phyloP scores from a whole-genome alignment of 2,888 invertebrate genomes.

The Noctua janthina region DNA sequence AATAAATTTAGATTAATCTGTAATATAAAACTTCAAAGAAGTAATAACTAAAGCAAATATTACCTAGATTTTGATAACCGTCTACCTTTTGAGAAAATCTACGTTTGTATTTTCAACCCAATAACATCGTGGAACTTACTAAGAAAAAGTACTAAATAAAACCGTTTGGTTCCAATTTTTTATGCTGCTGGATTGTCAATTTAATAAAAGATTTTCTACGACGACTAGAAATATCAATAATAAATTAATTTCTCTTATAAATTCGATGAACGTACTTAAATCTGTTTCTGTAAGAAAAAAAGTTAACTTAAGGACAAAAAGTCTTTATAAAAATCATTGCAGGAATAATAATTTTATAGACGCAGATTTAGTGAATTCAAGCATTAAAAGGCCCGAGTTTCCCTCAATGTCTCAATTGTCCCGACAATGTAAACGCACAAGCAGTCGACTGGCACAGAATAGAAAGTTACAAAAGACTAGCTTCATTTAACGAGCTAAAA shows the following conservation, averaged over 20 bases:
- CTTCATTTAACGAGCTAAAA: neutral
- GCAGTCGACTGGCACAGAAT: neutral
- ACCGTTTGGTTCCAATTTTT: neutral
- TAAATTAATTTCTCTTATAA: neutral
- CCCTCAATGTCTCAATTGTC: conserved; percentile 46
- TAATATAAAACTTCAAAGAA: conserved; percentile 11
- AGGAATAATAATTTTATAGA: conserved; percentile 19
- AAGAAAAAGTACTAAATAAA: neutral
- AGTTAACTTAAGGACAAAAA: neutral
- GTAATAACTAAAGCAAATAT: neutral
- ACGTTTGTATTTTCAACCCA: neutral
- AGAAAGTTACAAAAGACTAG: neutral
- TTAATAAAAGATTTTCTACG: neutral
- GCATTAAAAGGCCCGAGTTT: conserved; percentile 48
- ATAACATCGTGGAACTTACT: neutral
- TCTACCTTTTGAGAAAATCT: neutral
- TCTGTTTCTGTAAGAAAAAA: neutral
- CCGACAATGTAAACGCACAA: conserved; percentile 36
- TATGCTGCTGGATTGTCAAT: neutral
- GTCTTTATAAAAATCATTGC: conserved; percentile 12
- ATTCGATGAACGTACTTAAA: neutral
- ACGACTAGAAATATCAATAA: neutral
- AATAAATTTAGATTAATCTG: neutral
- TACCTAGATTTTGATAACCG: neutral
- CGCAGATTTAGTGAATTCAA: conserved; percentile 26